Base-by-base conservation (phyloP, 2,113 vertebrate species). In the Falco punctatus region DNA sequence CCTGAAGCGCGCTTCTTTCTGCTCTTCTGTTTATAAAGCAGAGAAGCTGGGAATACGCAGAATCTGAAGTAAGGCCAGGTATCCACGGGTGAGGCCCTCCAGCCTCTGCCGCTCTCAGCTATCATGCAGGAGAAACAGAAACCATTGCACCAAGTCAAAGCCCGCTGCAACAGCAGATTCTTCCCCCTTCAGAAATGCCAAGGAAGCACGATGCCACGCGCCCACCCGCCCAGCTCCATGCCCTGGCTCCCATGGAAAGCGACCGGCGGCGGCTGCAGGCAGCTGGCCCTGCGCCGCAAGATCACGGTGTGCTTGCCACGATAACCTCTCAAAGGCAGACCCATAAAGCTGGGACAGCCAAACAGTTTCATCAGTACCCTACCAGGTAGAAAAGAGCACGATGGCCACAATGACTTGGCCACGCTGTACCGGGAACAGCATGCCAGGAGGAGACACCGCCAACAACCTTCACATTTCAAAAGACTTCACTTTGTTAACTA, bases 211-310 rank as follows among this genome's bases (percentile, higher is more conserved):
- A 40, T 10, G 72, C 26, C 20, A 38, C 38, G n/a, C 1, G 1
- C 44, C 22, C 0, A 2, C 49, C 62, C 12, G 16, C 54, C 61
- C 2, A 5, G 10, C 42, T 49, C 59, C 55, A 10, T 3, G 9
- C 35, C 22, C 78, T 30, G 0, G 0, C 33, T 30, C 27, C 59
- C 72, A 7, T 0, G 0, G 19, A 10, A 22, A 54, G 26, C n/a
- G 22, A 35, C 18, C 1, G 2, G 51, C 11, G 5, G 1, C 3
- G 20, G 52, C 52, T 67, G 33, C 26, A 33, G n/a, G 32, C 15
- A 49, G 42, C 32, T 21, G 44, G 19, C 8, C 13, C 2, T 23
- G 33, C 5, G 8, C 32, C 1, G 5, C 1, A 1, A 54, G 40
- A 19, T 28, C 42, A 38, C 38, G 38, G 38, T 38, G 38, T 38